Percentiles rank a stretch among this genome's conserved stretches.
Conservation (phyloP, 2,797 vertebrate genomes). For the Ctenopoma multispine region DNA sequence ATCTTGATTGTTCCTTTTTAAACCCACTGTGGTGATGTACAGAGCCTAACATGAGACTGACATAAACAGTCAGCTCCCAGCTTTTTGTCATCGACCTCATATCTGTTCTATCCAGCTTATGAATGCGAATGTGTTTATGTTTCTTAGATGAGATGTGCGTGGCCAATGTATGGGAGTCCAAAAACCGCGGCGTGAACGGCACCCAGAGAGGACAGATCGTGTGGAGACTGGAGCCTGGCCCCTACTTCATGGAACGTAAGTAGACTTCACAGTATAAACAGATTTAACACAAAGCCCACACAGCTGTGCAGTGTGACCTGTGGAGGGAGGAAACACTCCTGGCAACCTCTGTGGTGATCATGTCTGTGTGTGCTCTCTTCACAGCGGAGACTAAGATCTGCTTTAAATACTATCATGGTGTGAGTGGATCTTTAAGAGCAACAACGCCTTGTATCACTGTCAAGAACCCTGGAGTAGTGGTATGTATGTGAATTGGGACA, state of each 20-base stretch:
- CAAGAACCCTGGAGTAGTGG: conserved; percentile 93
- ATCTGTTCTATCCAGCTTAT: not conserved
- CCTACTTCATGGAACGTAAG: conserved; percentile 98
- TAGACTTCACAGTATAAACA: no score
- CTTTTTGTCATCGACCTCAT: no score
- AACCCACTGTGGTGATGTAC: no score
- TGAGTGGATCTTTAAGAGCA: conserved; percentile 94
- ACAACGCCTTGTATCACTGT: conserved; percentile 96
- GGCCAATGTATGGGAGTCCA: conserved; percentile 98
- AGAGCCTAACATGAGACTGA: no score
- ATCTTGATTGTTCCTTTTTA: no score
- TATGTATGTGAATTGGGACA: conserved; percentile 61
- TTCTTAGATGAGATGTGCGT: conserved; percentile 93
- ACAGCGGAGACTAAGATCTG: conserved; percentile 98
- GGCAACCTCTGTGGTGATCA: not conserved
- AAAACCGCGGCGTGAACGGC: conserved; percentile 96
- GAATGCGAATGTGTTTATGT: conserved; percentile 12
- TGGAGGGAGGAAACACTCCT: not conserved
- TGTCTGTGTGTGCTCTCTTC: conserved; percentile 22
- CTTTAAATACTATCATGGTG: conserved; percentile 98
- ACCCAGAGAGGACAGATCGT: conserved; percentile 96
- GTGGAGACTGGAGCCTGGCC: conserved; percentile 94
- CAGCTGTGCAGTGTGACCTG: not conserved
- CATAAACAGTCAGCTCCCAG: no score
- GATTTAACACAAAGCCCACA: no score